Evolutionary conservation across 2,113 vertebrate genomes (phyloP), one percentile per base, ranked within the genome.

Genomic region (Cryptomyrus ogoouensis): DNA sequence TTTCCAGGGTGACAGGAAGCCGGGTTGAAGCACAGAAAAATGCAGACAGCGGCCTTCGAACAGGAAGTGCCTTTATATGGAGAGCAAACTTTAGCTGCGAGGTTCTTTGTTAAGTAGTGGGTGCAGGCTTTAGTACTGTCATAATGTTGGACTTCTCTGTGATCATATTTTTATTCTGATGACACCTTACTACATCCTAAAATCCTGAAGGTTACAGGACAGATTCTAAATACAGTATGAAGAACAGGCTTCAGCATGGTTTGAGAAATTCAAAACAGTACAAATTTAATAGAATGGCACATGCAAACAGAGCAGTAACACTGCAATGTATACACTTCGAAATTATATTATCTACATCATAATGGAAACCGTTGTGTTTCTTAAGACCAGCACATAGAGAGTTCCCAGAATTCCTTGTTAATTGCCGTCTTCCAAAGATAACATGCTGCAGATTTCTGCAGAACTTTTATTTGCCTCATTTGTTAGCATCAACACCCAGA

Each of bases 31-130:
- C 42, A 89, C 80, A 77, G 46, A 92, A 90, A 90, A 83, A 19
- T 27, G 35, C 66, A 49, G 83, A 90, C 92, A 44, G 35, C 35
- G 91, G 90, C 88, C 90, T 89, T 88, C 58, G 0, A 46, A 85
- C 89, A 93, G 93, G 94, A 93, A 91, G 90, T 93, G 92, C 90
- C 83, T n/a, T 24, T 31, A 39, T 90, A 89, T 94, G 94, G 93
- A 91, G 94, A 1, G 56, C 91, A 93, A 90, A 96, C 95, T 62
- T 84, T 1, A 83, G 80, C 21, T 19, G 80, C 9, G 42, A 21
- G 6, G 39, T 83, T 44, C 13, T 83, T 21, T 42, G 39, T 83
- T 8, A 83, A 44, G 80, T 21, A 39, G 39, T 24, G 80, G 80
- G 39, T 83, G 80, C 44, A 46, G 80, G 15, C 35, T 42, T 39